A percentile compares a stretch with the other conserved stretches of the same genome.
phyloP scores from a whole-genome alignment of 2,797 vertebrate genomes.

The Miichthys miiuy region DNA sequence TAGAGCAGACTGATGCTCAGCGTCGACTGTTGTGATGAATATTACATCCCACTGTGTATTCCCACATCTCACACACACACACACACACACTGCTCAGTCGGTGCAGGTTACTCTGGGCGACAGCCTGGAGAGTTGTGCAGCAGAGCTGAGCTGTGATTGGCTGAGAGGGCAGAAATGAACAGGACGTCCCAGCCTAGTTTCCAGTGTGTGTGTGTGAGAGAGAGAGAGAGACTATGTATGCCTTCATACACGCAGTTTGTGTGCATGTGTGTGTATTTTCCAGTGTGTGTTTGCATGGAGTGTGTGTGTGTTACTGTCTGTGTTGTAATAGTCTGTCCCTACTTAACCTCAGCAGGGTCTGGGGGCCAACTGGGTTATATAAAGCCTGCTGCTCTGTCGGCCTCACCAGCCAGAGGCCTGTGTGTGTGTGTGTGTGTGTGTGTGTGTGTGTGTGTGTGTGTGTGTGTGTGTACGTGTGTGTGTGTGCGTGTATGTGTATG shows the following conservation, averaged over 20 bases:
- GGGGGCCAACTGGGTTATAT: slow-evolving; percentile 74
- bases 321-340: slow-evolving; percentile 51
- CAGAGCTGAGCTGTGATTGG: slow-evolving; percentile 71
- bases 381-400: slow-evolving; percentile 68
- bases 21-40: slow-evolving; percentile 45
- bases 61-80: slow-evolving; percentile 29
- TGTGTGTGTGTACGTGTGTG: background rate
- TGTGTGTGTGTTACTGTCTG: slow-evolving; percentile 20
- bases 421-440: background rate
- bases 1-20: slow-evolving; percentile 25
- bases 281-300: slow-evolving; percentile 13
- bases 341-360: slow-evolving; percentile 66
- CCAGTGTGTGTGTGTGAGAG: background rate
- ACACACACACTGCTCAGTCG: slow-evolving; percentile 42
- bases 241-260: background rate
- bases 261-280: background rate
- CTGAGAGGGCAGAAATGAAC: slow-evolving; percentile 71
- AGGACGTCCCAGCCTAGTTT: slow-evolving; percentile 79
- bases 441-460: background rate
- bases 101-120: slow-evolving; percentile 63
- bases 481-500: background rate
- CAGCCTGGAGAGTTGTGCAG: slow-evolving; percentile 68
- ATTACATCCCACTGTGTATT: slow-evolving; percentile 57
- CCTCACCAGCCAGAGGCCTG: slow-evolving; percentile 61
- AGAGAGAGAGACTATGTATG: background rate